A percentile compares a stretch with the other conserved stretches of the same genome.
These are phyloP conservation scores for Panulirus ornatus DNA, from an alignment of 1,140 invertebrate genomes.

Conservation along the genomic window DNA sequence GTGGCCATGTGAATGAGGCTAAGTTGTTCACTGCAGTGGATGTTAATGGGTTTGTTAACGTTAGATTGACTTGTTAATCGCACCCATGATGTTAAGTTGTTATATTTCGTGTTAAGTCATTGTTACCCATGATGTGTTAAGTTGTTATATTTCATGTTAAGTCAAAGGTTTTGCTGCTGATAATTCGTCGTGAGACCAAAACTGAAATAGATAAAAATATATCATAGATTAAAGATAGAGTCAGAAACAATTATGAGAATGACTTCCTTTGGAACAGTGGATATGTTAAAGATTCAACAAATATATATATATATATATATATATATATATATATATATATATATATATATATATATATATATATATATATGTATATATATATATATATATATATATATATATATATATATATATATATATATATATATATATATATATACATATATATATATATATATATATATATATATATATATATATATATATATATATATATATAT, in stretches of 20 bases:
- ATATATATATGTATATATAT: conserved; percentile 36
- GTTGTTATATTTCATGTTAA: no score
- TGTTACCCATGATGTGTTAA: no score
- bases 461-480: conserved; percentile 36
- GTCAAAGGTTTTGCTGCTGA: no score
- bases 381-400: conserved; percentile 50
- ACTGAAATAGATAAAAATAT: no score
- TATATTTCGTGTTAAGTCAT: no score
- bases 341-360: conserved; percentile 50
- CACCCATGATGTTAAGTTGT: no score
- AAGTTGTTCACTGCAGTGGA: no score
- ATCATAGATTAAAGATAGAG: no score
- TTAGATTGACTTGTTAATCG: no score
- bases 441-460: conserved; percentile 34
- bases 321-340: conserved; percentile 25
- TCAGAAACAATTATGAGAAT: neutral
- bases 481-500: neutral
- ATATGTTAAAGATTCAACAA: neutral
- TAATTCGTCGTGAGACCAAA: no score
- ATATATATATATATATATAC: conserved; percentile 42
- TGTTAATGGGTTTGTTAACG: no score
- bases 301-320: neutral
- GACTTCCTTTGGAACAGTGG: neutral
- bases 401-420: conserved; percentile 50
- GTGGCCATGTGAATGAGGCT: no score